Evolutionary conservation across 2,888 invertebrate species (phyloP).

Genomic region (Stomorhina lunata): DNA sequence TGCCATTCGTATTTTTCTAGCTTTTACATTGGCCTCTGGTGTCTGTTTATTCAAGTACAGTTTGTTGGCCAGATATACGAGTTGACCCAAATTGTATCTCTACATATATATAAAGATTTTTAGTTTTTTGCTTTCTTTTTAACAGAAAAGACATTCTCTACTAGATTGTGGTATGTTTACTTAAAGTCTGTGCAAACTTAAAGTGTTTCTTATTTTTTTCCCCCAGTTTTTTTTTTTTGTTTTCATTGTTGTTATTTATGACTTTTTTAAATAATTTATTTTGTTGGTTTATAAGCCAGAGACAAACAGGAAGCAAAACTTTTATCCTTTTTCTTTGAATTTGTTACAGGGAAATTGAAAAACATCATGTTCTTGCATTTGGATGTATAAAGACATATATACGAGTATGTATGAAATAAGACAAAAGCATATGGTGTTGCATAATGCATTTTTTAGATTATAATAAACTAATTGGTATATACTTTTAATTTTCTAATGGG

Average conservation of each 20-base stretch:
- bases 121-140: neutral
- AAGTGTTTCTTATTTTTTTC: neutral
- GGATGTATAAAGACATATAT: neutral
- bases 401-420: too few relatives aligned
- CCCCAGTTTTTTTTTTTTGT: neutral
- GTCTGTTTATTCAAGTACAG: conserved; percentile 57
- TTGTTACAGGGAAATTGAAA: neutral
- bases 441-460: too few relatives aligned
- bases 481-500: too few relatives aligned
- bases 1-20: neutral
- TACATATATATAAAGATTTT: neutral
- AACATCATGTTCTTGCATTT: neutral
- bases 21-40: conserved; percentile 35
- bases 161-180: conserved; percentile 39
- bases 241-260: conserved; percentile 33
- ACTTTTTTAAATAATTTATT: conserved; percentile 29
- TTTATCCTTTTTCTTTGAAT: conserved; percentile 2
- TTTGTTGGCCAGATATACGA: conserved; percentile 48
- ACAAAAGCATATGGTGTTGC: neutral
- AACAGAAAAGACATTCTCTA: neutral
- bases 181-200: conserved; percentile 51
- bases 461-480: too few relatives aligned
- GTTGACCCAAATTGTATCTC: conserved; percentile 56
- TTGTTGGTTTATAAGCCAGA: conserved; percentile 2
- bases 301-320: conserved; percentile 31